Evolutionary conservation across 2,113 vertebrate genomes (phyloP).

Genomic region (Saccopteryx bilineata): DNA sequence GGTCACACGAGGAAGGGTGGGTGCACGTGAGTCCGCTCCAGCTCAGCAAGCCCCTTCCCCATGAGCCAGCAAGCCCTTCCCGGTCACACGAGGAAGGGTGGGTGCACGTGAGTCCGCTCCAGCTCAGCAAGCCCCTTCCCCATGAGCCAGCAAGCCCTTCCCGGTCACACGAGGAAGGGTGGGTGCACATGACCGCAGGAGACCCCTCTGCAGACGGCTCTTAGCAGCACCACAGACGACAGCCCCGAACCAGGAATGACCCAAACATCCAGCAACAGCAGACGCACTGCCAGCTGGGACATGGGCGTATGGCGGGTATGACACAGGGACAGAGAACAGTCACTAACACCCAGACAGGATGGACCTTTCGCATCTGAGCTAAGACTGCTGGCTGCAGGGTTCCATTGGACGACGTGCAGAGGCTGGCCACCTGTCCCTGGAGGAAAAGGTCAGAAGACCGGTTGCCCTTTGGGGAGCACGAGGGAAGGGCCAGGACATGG

Average conservation of each 20-base stretch:
- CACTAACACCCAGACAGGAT: fast-evolving
- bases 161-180: too few species aligned
- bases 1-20: too few species aligned
- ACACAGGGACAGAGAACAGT: not conserved
- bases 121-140: too few species aligned
- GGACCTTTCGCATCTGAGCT: fast-evolving
- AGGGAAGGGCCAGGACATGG: fast-evolving
- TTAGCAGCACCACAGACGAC: fast-evolving
- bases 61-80: too few species aligned
- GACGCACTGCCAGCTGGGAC: not conserved
- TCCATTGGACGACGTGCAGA: fast-evolving
- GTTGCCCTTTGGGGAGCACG: not conserved
- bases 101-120: too few species aligned
- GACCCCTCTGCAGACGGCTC: fast-evolving
- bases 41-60: too few species aligned
- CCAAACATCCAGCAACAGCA: not conserved
- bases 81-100: too few species aligned
- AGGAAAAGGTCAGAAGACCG: fast-evolving
- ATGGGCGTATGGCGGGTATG: fast-evolving
- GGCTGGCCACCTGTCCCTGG: too few species aligned
- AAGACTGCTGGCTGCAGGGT: fast-evolving
- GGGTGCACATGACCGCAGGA: fast-evolving
- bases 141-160: too few species aligned
- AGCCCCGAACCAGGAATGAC: not conserved
- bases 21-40: fast-evolving